Evolutionary conservation across 1,140 invertebrate species (phyloP), one percentile per base, ranked within the genome.

Genomic region (Dendrolimus punctatus): DNA sequence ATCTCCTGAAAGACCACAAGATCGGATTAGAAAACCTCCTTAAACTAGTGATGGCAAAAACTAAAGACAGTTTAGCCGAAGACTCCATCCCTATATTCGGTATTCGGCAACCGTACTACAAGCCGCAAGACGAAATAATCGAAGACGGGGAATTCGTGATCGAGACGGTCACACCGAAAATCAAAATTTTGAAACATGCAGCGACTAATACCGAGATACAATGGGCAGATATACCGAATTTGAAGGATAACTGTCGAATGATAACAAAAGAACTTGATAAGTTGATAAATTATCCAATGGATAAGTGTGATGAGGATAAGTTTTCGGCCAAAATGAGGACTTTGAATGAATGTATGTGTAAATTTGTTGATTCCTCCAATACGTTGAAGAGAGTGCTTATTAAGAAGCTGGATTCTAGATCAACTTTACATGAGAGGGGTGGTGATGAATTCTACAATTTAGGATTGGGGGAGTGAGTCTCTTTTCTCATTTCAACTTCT

Each of bases 31-130:
- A 83, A 4, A 79, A 71, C 39, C 71, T 85, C 0, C 56, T 85
- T 2, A 77, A 83, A 47, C 58, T 85, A 7, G 81, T 85, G 0
- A 71, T 85, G 69, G 68, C 72, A 2, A 85, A 85, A 61, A 85
- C 81, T 0, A 77, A 73, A 64, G 73, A 81, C 10, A 69, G 76
- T 7, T 52, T 85, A 1, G 51, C 59, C 2, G 71, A 78, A 5
- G 68, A 76, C 0, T 8, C 52, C 23, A 45, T 9, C 6, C 49
- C 49, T 5, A 46, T 60, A 5, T 80, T 60, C 40, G 70, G 66
- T 2, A 57, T 71, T 5, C 59, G 74, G 51, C 70, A 78, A 50
- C 63, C 76, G 0, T 83, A 83, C 42, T 85, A 85, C 55, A 79
- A 69, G 39, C 66, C 64, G 4, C 40, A 53, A 8, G 68, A 80